These are phyloP conservation scores for Channa striata DNA, from an alignment of 2,797 vertebrate species.

Conservation along the genomic window DNA sequence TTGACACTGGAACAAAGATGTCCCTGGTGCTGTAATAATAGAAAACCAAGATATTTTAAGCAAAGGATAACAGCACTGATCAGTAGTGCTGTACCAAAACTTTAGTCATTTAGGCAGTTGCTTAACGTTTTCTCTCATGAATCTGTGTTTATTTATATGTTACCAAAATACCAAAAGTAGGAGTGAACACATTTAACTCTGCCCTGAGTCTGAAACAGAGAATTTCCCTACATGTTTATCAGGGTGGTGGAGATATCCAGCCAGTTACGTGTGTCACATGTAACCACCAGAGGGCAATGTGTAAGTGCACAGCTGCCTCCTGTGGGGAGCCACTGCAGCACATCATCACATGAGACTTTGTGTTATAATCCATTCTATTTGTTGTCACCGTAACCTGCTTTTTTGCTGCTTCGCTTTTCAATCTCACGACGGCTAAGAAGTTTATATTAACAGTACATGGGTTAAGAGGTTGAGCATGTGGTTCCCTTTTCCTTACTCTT, in stretches of 20 bases:
- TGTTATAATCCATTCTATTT: slow-evolving; percentile 36
- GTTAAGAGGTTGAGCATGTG: slow-evolving; percentile 50
- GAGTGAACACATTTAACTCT: background rate
- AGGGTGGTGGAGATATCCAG: slow-evolving; percentile 1
- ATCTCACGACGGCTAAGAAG: slow-evolving; percentile 5
- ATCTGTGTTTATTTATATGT: slow-evolving; percentile 5
- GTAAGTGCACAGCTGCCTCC: slow-evolving; percentile 35
- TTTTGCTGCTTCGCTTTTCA: slow-evolving; percentile 20
- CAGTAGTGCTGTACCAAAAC: background rate
- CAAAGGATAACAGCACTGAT: slow-evolving; percentile 32
- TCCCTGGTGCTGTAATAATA: slow-evolving; percentile 36
- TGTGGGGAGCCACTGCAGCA: slow-evolving; percentile 30
- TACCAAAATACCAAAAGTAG: background rate
- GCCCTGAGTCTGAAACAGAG: slow-evolving; percentile 9
- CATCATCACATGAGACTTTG: slow-evolving; percentile 11
- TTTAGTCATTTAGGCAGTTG: slow-evolving; percentile 9
- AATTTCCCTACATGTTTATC: slow-evolving; percentile 11
- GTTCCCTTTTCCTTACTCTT: slow-evolving; percentile 28
- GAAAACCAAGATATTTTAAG: slow-evolving; percentile 43
- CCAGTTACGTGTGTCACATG: background rate
- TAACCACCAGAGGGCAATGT: slow-evolving; percentile 73
- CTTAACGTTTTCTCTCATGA: background rate
- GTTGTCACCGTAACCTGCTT: slow-evolving; percentile 31
- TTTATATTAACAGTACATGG: slow-evolving; percentile 14
- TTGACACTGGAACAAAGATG: slow-evolving; percentile 54